phyloP scores from a whole-genome alignment of 2,888 invertebrate genomes.

The Synanthedon andrenaeformis region DNA sequence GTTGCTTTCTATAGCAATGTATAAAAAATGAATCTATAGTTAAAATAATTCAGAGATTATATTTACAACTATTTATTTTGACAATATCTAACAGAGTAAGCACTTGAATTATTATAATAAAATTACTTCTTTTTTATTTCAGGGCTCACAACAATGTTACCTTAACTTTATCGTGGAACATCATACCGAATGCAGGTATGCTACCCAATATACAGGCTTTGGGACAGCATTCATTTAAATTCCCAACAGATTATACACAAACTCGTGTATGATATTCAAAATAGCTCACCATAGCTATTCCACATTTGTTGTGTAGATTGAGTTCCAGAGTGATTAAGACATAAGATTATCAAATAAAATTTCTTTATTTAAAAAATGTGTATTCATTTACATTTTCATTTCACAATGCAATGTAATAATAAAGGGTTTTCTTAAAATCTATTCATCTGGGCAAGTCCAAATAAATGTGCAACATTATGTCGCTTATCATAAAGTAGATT shows the following conservation, averaged over 20 bases:
- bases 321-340: background rate
- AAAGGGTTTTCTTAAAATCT: background rate
- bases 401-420: background rate
- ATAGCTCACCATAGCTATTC: constrained; percentile 7
- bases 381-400: background rate
- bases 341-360: constrained; percentile 29
- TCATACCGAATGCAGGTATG: constrained; percentile 97
- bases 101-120: background rate
- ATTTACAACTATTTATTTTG: no score
- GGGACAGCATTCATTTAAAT: constrained; percentile 89
- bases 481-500: no score
- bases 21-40: no score
- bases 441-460: background rate
- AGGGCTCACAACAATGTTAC: constrained; percentile 95
- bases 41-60: background rate
- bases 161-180: constrained; percentile 95
- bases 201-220: constrained; percentile 87
- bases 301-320: background rate
- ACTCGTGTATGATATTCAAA: constrained; percentile 54
- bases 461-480: background rate
- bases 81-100: background rate
- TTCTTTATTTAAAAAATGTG: constrained; percentile 17
- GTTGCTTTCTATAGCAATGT: no score
- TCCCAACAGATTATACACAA: constrained; percentile 88
- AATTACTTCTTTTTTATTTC: constrained; percentile 28